Evolutionary conservation across 2,797 vertebrate genomes (phyloP), one percentile per base, ranked within the genome.

Genomic region (Acanthornis magna): DNA sequence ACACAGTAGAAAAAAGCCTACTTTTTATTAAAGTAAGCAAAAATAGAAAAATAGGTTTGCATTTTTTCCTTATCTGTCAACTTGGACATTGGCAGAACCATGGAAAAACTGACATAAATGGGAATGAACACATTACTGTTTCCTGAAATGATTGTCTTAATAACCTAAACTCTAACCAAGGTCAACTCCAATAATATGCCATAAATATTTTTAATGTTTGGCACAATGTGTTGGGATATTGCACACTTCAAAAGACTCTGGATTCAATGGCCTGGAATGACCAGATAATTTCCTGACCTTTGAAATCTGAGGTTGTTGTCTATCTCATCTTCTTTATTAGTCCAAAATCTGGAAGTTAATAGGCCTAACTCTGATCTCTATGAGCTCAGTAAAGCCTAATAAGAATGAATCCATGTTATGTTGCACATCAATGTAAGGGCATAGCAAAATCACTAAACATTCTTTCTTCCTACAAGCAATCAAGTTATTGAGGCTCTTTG

Each of bases 181-280:
- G 29, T 55, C 55, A 62, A 42, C 22, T 43, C 15, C 29, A 53
- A 9, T 25, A 81, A 58, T 36, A 42, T 10, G 43, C 29, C 0
- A 1, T 25, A 63, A 32, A 4, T 38, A 21, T 65, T 80, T 78
- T 70, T 25, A 51, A 48, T 47, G 11, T 40, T 60, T 55, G 6
- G 4, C 29, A 58, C 7, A 63, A 34, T 0, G 0, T 72, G n/a
- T 43, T 18, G 54, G 5, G 4, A 12, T 76, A 66, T 17, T 67
- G 20, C 29, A 50, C 13, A 23, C 16, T 66, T 18, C 12, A 45
- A 60, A 76, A 50, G 29, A 38, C 16, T 10, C 22, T 57, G 23
- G 5, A 54, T 83, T 92, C 61, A 51, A 2, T 34, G 38, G 10
- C 12, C 21, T 78, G 40, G 16, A 72, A 86, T 10, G 16, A 54